Evolutionary conservation across 2,113 vertebrate genomes (phyloP).

Genomic region (Myotis brandtii): DNA sequence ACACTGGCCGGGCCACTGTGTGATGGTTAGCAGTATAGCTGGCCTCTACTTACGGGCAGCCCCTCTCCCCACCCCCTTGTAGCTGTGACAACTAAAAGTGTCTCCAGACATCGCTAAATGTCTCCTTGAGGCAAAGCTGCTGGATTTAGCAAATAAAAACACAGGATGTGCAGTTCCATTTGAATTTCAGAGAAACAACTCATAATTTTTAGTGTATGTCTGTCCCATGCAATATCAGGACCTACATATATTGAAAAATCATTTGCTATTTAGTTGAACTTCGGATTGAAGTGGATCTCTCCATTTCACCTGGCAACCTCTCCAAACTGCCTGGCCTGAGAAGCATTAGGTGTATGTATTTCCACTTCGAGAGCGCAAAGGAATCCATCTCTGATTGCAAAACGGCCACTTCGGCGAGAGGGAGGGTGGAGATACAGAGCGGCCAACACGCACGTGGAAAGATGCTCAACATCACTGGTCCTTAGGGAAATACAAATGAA

Average conservation of each 20-base stretch:
- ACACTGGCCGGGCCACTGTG: neutral
- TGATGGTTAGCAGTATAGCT: neutral
- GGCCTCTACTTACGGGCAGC: neutral
- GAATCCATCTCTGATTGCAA: neutral
- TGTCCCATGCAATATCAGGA: neutral
- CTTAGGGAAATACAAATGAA: neutral
- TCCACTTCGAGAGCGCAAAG: neutral
- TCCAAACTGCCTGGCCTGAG: neutral
- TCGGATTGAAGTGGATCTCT: neutral
- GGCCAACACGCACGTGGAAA: neutral
- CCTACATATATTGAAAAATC: neutral
- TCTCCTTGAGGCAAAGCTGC: neutral
- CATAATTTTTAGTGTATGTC: neutral
- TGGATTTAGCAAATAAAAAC: neutral
- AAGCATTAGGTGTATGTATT: neutral
- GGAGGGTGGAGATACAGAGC: neutral
- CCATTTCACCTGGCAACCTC: neutral
- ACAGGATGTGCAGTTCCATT: neutral
- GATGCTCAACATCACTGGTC: neutral
- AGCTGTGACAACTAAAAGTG: neutral
- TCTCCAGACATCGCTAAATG: neutral
- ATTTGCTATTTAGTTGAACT: constrained; percentile 42
- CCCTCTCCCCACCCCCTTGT: no score
- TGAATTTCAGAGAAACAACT: neutral
- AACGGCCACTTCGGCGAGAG: neutral